These are phyloP conservation scores for Hemibagrus guttatus DNA, from an alignment of 2,797 vertebrate genomes.

Conservation along the genomic window DNA sequence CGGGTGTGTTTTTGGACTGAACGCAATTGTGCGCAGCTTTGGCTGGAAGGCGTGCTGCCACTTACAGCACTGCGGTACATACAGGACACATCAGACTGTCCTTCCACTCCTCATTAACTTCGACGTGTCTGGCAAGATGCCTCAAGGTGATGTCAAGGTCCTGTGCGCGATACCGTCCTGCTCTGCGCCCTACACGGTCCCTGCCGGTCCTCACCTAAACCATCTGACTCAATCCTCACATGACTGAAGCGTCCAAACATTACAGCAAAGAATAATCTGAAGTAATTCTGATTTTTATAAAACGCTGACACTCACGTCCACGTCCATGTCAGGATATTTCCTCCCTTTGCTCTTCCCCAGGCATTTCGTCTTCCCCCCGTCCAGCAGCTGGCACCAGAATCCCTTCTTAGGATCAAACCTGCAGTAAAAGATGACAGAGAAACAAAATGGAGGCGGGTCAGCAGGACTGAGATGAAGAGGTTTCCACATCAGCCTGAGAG, in stretches of 20 bases:
- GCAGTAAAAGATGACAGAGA: slow-evolving; percentile 19
- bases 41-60: slow-evolving; percentile 29
- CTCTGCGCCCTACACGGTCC: slow-evolving; percentile 8
- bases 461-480: slow-evolving; percentile 32
- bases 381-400: slow-evolving; percentile 98
- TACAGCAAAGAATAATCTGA: neutral
- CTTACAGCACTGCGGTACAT: slow-evolving; percentile 31
- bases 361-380: slow-evolving; percentile 97
- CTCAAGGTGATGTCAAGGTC: slow-evolving; percentile 60
- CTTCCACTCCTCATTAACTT: slow-evolving; percentile 62
- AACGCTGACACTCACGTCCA: slow-evolving; percentile 79
- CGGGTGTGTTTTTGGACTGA: slow-evolving; percentile 9
- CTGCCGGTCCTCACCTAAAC: neutral
- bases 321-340: slow-evolving; percentile 95
- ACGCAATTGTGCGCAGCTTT: slow-evolving; percentile 7
- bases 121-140: slow-evolving; percentile 55
- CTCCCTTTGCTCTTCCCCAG: slow-evolving; percentile 98
- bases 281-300: neutral
- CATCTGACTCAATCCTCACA: neutral
- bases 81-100: slow-evolving; percentile 52
- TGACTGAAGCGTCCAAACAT: neutral
- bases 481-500: slow-evolving; percentile 51
- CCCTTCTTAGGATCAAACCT: slow-evolving; percentile 99
- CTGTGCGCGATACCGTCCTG: slow-evolving; percentile 17
- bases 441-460: slow-evolving; percentile 41